phyloP scores from a whole-genome alignment of 2,113 vertebrate species.

The Glaucidium brasilianum region DNA sequence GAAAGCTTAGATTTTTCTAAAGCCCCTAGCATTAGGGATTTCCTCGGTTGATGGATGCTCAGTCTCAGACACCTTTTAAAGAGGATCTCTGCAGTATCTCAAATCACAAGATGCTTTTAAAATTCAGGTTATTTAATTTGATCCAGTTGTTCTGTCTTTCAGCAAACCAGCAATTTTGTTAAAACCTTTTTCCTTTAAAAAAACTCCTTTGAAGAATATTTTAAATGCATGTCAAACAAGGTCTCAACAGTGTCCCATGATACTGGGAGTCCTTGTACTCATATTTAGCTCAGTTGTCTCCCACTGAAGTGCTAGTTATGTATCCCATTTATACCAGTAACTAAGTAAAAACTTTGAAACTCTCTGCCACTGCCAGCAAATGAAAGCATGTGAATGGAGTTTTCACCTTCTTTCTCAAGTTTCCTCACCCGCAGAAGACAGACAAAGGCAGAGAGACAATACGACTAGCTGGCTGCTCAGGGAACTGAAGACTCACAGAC shows the following conservation, averaged over 20 bases:
- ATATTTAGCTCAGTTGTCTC: background rate
- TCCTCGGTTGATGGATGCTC: conserved; percentile 3
- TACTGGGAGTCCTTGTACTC: background rate
- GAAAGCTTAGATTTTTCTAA: conserved; percentile 19
- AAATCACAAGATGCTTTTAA: conserved; percentile 34
- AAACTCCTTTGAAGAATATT: background rate
- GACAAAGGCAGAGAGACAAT: background rate
- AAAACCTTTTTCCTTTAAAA: background rate
- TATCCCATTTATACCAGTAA: background rate
- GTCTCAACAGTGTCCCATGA: background rate
- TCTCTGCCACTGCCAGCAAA: background rate
- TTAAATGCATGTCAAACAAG: background rate
- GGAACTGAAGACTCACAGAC: background rate
- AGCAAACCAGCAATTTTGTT: background rate
- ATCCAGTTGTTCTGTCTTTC: background rate
- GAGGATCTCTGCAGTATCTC: background rate
- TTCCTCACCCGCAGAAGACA: background rate
- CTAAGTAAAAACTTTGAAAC: background rate
- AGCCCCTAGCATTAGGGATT: conserved; percentile 8
- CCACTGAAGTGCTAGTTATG: background rate
- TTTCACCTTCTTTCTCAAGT: background rate
- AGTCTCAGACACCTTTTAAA: conserved; percentile 15
- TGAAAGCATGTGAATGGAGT: background rate
- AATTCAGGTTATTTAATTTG: conserved; percentile 8
- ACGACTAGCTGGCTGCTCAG: background rate